Evolutionary conservation across 2,888 invertebrate species (phyloP).

Genomic region (Automeris io): DNA sequence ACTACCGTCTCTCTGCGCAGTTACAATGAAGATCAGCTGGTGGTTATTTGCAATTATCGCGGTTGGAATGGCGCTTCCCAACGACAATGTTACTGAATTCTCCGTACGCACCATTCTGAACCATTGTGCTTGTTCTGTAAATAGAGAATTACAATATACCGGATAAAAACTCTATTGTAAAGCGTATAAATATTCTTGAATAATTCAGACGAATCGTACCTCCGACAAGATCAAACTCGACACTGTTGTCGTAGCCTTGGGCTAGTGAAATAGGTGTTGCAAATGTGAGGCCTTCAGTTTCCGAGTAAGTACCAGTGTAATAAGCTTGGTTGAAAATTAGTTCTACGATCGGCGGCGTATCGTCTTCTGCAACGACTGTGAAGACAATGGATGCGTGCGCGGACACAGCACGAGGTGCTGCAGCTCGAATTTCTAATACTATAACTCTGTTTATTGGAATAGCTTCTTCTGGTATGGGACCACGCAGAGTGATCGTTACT

Average conservation of each 20-base stretch:
- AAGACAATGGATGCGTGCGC: constrained; percentile 21
- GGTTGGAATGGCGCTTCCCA: constrained; percentile 10
- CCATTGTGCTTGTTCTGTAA: constrained; percentile 4
- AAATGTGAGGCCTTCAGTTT: constrained; percentile 13
- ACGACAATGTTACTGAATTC: constrained; percentile 9
- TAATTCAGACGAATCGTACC: constrained; percentile 18
- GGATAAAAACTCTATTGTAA: too few relatives aligned
- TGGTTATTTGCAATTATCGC: constrained; percentile 9
- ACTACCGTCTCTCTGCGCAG: constrained; percentile 12
- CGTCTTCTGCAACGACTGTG: constrained; percentile 12
- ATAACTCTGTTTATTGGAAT: constrained; percentile 19
- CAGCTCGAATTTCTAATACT: constrained; percentile 20
- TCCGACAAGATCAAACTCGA: constrained; percentile 23
- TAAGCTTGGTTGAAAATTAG: constrained; percentile 18
- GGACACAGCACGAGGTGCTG: constrained; percentile 14
- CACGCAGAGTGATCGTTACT: constrained; percentile 13
- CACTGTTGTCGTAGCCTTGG: constrained; percentile 19
- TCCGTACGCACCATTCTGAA: neutral
- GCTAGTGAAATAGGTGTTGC: constrained; percentile 14
- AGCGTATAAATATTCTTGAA: too few relatives aligned
- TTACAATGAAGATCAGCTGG: constrained; percentile 10
- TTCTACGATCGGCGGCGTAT: constrained; percentile 7
- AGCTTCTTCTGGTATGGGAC: constrained; percentile 18
- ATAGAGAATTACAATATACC: too few relatives aligned
- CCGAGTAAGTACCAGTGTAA: constrained; percentile 20